Evolutionary conservation across 2,888 invertebrate genomes (phyloP).

Genomic region (Dynastes hyllus): DNA sequence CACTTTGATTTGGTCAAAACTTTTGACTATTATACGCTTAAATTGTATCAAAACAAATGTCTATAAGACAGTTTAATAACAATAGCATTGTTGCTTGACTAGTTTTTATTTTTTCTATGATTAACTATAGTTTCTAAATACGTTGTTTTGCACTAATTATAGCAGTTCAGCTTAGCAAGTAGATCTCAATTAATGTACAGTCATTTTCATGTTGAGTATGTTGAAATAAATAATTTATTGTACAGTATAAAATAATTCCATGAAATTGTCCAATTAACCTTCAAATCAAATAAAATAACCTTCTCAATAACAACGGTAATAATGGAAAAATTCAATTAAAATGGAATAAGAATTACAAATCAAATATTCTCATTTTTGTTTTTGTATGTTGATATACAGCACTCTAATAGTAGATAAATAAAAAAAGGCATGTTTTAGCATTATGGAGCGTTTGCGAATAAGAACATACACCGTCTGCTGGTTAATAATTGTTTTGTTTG

Average conservation of each 20-base stretch:
- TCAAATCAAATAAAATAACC: constrained; percentile 32
- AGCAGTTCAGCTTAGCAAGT: constrained; percentile 10
- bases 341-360: constrained; percentile 38
- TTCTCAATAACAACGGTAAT: constrained; percentile 45
- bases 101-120: too few relatives aligned
- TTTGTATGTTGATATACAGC: background rate
- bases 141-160: background rate
- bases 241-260: constrained; percentile 37
- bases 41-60: too few relatives aligned
- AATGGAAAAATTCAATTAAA: constrained; percentile 28
- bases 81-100: too few relatives aligned
- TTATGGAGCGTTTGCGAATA: background rate
- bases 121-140: background rate
- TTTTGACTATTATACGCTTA: too few relatives aligned
- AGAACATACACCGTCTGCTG: background rate
- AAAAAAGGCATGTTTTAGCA: background rate
- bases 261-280: constrained; percentile 42
- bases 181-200: constrained; percentile 4
- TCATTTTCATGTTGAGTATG: constrained; percentile 26
- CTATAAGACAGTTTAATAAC: too few relatives aligned
- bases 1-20: too few relatives aligned
- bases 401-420: background rate
- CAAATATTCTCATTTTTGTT: constrained; percentile 10
- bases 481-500: constrained; percentile 27
- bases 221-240: constrained; percentile 41